phyloP scores from a whole-genome alignment of 2,797 vertebrate genomes.

The Benthosema pterotum region DNA sequence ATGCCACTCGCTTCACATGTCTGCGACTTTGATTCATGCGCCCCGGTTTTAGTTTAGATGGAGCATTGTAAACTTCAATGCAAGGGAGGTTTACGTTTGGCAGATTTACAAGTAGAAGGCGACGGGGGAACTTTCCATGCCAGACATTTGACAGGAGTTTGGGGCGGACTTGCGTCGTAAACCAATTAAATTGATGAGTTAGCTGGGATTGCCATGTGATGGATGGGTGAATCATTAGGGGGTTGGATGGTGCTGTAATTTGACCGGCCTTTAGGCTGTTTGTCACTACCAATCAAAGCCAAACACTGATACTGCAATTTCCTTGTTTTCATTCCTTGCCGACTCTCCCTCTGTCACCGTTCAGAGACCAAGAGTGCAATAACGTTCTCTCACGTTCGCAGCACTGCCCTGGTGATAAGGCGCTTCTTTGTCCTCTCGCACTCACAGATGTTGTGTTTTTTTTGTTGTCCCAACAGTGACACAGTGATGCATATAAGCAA shows the following conservation, averaged over 20 bases:
- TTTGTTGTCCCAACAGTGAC: not conserved
- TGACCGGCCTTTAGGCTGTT: conserved; percentile 49
- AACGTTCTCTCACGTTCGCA: not conserved
- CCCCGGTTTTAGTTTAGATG: conserved; percentile 30
- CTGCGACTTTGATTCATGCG: conserved; percentile 24
- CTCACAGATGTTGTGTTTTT: not conserved
- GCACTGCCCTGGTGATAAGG: too few relatives aligned
- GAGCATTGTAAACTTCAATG: conserved; percentile 19
- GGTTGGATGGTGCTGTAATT: conserved; percentile 61
- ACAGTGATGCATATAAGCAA: too few relatives aligned
- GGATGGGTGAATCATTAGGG: conserved; percentile 64
- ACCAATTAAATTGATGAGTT: conserved; percentile 75
- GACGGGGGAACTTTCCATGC: conserved; percentile 36
- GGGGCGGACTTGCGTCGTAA: conserved; percentile 57
- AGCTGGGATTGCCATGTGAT: conserved; percentile 58
- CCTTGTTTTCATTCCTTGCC: conserved; percentile 10
- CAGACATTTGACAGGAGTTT: conserved; percentile 48
- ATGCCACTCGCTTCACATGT: not conserved
- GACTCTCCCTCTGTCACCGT: conserved; percentile 1
- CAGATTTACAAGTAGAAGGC: conserved; percentile 53
- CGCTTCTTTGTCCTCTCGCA: not conserved
- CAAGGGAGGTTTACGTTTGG: conserved; percentile 37
- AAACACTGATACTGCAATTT: conserved; percentile 47
- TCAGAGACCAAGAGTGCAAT: not conserved
- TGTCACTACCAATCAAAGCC: conserved; percentile 46